Conservation (phyloP, 1,140 invertebrate genomes). For the Phortica variegata region DNA sequence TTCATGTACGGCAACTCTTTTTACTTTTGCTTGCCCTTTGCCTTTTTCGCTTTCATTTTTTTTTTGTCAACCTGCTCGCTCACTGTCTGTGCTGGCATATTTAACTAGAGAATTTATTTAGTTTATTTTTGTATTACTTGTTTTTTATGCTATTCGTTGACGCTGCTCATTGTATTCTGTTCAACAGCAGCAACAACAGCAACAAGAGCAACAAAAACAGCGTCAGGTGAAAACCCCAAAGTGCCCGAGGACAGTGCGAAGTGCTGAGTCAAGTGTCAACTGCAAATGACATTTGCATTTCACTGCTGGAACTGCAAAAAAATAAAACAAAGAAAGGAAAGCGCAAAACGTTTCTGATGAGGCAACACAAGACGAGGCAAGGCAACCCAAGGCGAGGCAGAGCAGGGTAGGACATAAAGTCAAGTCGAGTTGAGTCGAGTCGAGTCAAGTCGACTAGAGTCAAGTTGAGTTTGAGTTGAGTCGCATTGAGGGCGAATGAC, state of each 20-base stretch:
- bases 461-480: constrained; percentile 30
- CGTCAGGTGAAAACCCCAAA: constrained; percentile 49
- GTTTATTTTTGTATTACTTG: constrained; percentile 16
- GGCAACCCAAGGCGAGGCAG: constrained; percentile 22
- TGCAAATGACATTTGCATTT: constrained; percentile 55
- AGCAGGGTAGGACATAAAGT: background rate
- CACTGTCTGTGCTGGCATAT: constrained; percentile 29
- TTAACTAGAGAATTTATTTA: constrained; percentile 7
- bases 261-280: constrained; percentile 54
- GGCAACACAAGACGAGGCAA: no score
- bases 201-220: constrained; percentile 14
- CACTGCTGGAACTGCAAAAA: constrained; percentile 11
- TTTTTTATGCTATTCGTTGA: no score
- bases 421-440: constrained; percentile 6
- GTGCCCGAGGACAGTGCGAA: constrained; percentile 51
- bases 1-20: constrained; percentile 38
- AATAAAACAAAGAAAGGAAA: no score
- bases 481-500: constrained; percentile 52
- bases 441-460: constrained; percentile 8
- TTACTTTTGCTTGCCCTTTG: constrained; percentile 5
- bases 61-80: constrained; percentile 27
- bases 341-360: no score
- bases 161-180: constrained; percentile 35
- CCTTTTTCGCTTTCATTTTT: constrained; percentile 17
- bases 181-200: background rate